Evolutionary conservation across 2,888 invertebrate genomes (phyloP), one percentile per base, ranked within the genome.

Genomic region (Ypsolopha scabrella): DNA sequence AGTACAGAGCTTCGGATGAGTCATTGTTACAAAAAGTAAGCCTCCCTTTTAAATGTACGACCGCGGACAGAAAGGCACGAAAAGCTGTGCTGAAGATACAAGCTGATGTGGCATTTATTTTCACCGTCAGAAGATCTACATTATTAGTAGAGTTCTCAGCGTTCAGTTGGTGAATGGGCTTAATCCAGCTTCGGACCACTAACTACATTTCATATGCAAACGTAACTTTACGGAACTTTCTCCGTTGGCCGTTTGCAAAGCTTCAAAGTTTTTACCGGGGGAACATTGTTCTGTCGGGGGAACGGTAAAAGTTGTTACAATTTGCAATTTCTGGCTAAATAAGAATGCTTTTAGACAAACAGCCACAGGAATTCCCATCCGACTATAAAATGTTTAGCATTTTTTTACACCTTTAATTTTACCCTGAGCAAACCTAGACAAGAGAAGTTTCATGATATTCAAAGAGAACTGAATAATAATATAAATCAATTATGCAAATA

Each of bases 191-290:
- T 54, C 57, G 61, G 63, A 62, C 64, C 55, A 61, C 65, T 70
- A 70, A 71, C 67, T 69, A 63, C 65, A 72, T 73, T 75, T 70
- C 64, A 68, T 68, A 73, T 72, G 71, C 75, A 72, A 75, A 71
- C 66, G 62, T 62, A 63, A 72, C 47, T 67, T 62, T 65, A 71
- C 66, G 62, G 63, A 63, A 72, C 47, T 67, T 62, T 65, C 63
- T 55, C 63, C 59, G 58, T 60, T 61, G 64, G 34, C 8, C 70
- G 69, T 73, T 73, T 72, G 67, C 65, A 65, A 66, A 68, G 65
- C 63, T 62, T 56, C 64, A 68, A 72, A 72, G 63, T 68, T 70
- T 70, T 66, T 61, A 41, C 41, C n/a, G 33, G 48, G 41, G 39
- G 47, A 36, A 13, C 37, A 37, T 47, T 47, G 36, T 47, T 47